Evolutionary conservation across 2,888 invertebrate species (phyloP), one percentile per base, ranked within the genome.

Genomic region (Pardosa pseudoannulata): DNA sequence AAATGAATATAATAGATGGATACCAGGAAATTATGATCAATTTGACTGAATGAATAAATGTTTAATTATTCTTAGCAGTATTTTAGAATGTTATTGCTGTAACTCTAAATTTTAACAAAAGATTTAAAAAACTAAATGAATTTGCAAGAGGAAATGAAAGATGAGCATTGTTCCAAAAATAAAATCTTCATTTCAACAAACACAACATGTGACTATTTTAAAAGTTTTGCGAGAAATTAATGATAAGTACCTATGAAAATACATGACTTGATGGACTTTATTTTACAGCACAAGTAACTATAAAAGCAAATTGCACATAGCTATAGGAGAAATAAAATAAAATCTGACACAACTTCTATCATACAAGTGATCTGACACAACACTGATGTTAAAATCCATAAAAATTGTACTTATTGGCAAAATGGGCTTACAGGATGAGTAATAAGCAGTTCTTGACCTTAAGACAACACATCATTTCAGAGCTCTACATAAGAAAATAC

Each of bases 361-460:
- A 67, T 68, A 79, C 79, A 79, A 70, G 56, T 67, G 67, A 79
- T 62, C 62, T 56, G 36, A 67, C 31, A 79, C 64, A 79, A 79
- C 79, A 79, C 31, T 65, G 72, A 65, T 65, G 36, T 78, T 78
- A 70, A 70, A 78, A 78, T 70, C 72, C 71, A 64, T 79, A 81
- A 83, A 68, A 83, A 72, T 83, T 83, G 83, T 83, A 83, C 83
- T 83, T 41, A 83, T 83, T 65, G 83, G 83, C 72, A 39, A 65
- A 75, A 78, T 78, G 76, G 78, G 76, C 76, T 65, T 41, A 70
- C 65, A 73, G 78, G 83, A 62, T 83, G 83, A 83, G 50, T 56
- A 32, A 70, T 56, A 56, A 23, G 56, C 56, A 56, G 56, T 56
- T 56, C 56, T 56, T 56, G 56, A 56, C 16, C 56, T 56, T 23